Percentiles rank a stretch among this genome's conserved stretches.
phyloP scores from a whole-genome alignment of 2,113 vertebrate genomes.

The Chamaea fasciata region DNA sequence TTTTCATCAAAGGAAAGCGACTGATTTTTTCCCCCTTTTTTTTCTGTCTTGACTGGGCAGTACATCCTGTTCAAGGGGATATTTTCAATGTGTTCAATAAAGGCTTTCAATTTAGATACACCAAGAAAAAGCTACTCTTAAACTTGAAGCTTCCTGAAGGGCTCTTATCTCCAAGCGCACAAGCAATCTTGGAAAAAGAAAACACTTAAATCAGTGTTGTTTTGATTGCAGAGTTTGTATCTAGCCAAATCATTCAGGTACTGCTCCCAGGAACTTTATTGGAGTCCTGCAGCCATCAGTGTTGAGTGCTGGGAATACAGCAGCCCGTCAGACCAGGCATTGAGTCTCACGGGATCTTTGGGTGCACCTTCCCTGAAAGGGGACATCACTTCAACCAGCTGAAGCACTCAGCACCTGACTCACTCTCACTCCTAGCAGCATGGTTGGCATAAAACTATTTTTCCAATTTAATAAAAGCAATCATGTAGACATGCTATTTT shows the following conservation, averaged over 20 bases:
- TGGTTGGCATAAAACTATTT: not conserved
- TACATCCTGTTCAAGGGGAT: constrained; percentile 27
- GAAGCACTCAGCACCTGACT: not conserved
- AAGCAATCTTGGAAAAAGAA: constrained; percentile 7
- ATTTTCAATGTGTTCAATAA: constrained; percentile 38
- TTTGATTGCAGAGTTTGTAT: not conserved
- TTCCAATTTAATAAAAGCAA: not conserved
- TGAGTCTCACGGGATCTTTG: not conserved
- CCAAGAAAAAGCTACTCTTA: constrained; percentile 22
- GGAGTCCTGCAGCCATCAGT: rapidly evolving
- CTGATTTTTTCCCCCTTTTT: rapidly evolving
- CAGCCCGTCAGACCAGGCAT: not conserved
- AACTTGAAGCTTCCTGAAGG: constrained; percentile 34
- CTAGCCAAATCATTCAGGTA: not conserved
- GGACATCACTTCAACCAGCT: not conserved
- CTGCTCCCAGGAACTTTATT: not conserved
- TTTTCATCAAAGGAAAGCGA: not conserved
- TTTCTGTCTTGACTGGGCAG: not conserved
- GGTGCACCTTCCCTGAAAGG: not conserved
- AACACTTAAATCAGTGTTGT: not conserved
- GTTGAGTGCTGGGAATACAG: not conserved
- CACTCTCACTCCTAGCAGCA: not conserved
- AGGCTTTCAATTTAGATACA: constrained; percentile 17
- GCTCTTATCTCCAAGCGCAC: constrained; percentile 20
- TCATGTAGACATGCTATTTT: constrained; percentile 24